Conservation (phyloP, 2,888 invertebrate species). For the Cantharis lateralis region DNA sequence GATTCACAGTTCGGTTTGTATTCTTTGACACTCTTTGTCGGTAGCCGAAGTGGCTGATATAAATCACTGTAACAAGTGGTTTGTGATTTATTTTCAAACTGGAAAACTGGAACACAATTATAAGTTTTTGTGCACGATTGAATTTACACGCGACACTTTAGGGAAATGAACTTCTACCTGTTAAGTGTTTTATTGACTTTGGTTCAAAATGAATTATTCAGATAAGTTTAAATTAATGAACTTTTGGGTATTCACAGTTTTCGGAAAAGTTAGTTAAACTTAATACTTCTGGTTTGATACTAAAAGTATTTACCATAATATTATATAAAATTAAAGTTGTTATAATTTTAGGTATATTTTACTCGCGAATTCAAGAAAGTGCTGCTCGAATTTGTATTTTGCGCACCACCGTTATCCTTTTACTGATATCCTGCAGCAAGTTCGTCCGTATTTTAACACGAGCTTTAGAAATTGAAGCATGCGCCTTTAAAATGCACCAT, state of each 20-base stretch:
- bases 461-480: conserved; percentile 41
- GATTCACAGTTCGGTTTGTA: conserved; percentile 12
- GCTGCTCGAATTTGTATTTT: neutral
- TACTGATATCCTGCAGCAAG: conserved; percentile 45
- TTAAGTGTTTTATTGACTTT: conserved; percentile 21
- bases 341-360: neutral
- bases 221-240: neutral
- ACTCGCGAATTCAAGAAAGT: neutral
- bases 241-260: neutral
- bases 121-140: conserved; percentile 24
- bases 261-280: neutral
- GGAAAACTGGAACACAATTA: conserved; percentile 33
- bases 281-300: neutral
- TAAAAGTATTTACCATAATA: neutral
- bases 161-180: conserved; percentile 19
- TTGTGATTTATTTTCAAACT: conserved; percentile 38
- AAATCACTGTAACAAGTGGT: conserved; percentile 46
- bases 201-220: conserved; percentile 15
- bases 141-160: conserved; percentile 22
- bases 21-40: conserved; percentile 32
- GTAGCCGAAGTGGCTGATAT: conserved; percentile 34
- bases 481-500: conserved; percentile 39
- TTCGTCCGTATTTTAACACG: conserved; percentile 43
- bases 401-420: conserved; percentile 18
- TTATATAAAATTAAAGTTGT: neutral